A percentile compares a stretch with the other conserved stretches of the same genome.
Conservation (phyloP, 2,113 vertebrate species). For the Hippopotamus amphibius region DNA sequence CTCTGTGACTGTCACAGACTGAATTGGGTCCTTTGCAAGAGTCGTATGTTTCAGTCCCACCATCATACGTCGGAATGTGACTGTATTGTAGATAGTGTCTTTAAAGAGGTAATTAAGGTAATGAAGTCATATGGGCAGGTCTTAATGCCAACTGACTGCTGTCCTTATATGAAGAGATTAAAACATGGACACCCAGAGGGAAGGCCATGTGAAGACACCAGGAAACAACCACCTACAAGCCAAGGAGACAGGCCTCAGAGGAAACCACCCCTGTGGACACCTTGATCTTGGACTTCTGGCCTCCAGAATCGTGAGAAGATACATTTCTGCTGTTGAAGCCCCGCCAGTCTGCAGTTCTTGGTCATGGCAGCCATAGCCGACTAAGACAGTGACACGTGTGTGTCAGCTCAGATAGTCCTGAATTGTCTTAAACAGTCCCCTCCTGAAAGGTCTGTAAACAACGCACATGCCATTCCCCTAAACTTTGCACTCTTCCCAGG, state of each 20-base stretch:
- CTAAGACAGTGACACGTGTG: neutral
- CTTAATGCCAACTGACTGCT: neutral
- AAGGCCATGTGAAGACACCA: neutral
- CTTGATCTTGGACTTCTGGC: neutral
- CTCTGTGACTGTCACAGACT: neutral
- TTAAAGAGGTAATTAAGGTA: neutral
- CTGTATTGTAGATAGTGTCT: neutral
- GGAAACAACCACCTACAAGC: neutral
- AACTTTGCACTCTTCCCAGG: fast-evolving
- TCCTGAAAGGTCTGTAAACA: neutral
- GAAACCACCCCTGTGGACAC: neutral
- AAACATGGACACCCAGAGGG: neutral
- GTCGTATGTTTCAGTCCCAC: neutral
- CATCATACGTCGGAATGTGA: neutral
- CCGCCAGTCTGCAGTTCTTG: fast-evolving
- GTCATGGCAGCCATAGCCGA: no score
- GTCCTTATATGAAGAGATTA: neutral
- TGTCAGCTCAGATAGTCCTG: neutral
- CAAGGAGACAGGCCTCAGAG: neutral
- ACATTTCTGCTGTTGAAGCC: neutral
- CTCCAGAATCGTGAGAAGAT: neutral
- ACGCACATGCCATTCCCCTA: neutral
- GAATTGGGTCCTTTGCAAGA: neutral
- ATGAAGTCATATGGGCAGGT: neutral
- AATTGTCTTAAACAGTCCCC: neutral